phyloP scores from a whole-genome alignment of 2,113 vertebrate genomes.

The Emydocephalus ijimae region DNA sequence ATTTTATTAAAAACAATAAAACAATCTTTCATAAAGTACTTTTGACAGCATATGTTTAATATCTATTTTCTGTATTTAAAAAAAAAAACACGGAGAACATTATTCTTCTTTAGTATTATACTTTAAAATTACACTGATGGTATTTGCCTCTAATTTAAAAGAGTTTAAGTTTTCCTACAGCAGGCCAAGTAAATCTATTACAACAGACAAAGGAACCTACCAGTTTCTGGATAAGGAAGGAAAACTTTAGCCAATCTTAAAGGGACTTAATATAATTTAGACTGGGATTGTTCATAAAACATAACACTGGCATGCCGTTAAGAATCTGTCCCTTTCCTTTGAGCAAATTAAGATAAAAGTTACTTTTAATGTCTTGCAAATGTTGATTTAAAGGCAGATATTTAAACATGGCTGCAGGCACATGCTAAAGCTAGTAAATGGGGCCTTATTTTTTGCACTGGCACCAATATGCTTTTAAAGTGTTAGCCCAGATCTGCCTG shows the following conservation, averaged over 20 bases:
- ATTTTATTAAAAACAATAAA: background rate
- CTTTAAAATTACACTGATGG: constrained; percentile 43
- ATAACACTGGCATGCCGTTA: background rate
- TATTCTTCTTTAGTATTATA: constrained; percentile 2
- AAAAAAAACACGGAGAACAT: constrained; percentile 35
- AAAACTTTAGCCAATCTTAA: background rate
- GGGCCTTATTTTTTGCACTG: background rate
- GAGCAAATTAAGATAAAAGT: accelerated
- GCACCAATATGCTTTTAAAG: background rate
- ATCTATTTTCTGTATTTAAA: constrained; percentile 2
- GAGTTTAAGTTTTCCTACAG: constrained; percentile 24
- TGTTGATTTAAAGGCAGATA: background rate
- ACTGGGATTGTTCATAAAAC: background rate
- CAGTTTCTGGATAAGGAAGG: background rate
- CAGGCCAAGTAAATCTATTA: constrained; percentile 21
- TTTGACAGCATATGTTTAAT: constrained; percentile 38
- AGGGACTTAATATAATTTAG: background rate
- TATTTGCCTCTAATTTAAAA: constrained; percentile 40
- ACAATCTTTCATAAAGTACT: constrained; percentile 21
- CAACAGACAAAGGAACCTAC: background rate
- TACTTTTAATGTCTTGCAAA: background rate
- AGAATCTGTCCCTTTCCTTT: background rate
- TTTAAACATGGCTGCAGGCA: background rate
- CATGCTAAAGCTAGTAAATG: accelerated
- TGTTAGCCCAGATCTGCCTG: background rate